Evolutionary conservation across 2,888 invertebrate genomes (phyloP), one percentile per base, ranked within the genome.

Genomic region (Temnothorax unifasciatus): DNA sequence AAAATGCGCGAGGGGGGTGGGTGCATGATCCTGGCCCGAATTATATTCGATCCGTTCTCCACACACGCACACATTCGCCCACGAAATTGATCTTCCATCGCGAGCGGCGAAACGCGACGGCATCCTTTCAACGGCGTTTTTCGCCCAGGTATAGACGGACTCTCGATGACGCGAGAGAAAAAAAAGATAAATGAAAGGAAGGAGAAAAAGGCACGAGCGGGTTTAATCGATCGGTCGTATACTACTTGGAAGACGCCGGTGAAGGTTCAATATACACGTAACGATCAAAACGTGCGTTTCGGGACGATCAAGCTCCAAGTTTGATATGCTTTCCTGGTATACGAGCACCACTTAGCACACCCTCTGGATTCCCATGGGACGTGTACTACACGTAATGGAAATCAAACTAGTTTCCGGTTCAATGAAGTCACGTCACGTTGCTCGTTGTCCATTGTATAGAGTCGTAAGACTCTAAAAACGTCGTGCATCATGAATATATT

Each of bases 331-430:
- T 75, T 61, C 93, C 93, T 93, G 86, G 38, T 93, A 89, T 82
- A n/a, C 74, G 89, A 91, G 91, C 92, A 93, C 92, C 93, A 93
- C 92, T 92, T 90, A 91, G 92, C 91, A 92, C 92, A 93, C 93
- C 92, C 93, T 93, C 92, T 93, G 90, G 88, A 92, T 93, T 93
- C 92, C 91, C 92, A 92, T 91, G 91, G 89, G 91, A 92, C 90
- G 73, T 91, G 18, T 59, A 59, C 41, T 41, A 82, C 84, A 59
- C 74, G 87, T 84, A 74, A 74, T 85, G 6, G 47, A 52, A 76
- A 76, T 66, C 71, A 71, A 66, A 59, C 34, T 34, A 71, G 18
- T 71, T 44, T 44, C 34, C 15, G 11, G n/a, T 77, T 77, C 9
- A 69, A 69, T 29, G 3, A 57, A 44, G 29, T 57, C n/a, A 5